Percentiles rank a stretch among this genome's conserved stretches.
Evolutionary conservation across 2,113 vertebrate genomes (phyloP).

Genomic region (Rallus limicola): DNA sequence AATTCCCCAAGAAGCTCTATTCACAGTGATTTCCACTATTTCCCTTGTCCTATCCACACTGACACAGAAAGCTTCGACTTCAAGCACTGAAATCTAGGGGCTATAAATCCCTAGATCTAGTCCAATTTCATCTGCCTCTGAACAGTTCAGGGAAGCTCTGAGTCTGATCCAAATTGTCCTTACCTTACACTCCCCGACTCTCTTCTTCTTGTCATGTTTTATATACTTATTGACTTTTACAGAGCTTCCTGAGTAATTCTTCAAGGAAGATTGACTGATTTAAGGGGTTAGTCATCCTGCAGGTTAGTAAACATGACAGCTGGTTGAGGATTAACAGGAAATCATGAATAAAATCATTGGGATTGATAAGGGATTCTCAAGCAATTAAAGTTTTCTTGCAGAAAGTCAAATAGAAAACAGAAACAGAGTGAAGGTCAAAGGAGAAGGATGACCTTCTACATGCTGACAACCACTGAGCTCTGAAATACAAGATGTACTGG

Average conservation of each 20-base stretch:
- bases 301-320: constrained; percentile 67
- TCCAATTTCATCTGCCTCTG: constrained; percentile 22
- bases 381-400: constrained; percentile 46
- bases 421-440: constrained; percentile 17
- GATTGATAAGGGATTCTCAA: constrained; percentile 57
- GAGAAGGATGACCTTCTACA: not conserved
- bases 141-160: not conserved
- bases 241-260: constrained; percentile 42
- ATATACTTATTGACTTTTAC: constrained; percentile 52
- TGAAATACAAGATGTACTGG: not conserved
- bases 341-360: constrained; percentile 57
- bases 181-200: not conserved
- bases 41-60: not conserved
- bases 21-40: not conserved
- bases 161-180: constrained; percentile 13
- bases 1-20: not conserved
- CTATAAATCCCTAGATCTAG: constrained; percentile 9
- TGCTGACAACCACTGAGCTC: not conserved
- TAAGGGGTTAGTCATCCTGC: constrained; percentile 17
- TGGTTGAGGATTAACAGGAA: constrained; percentile 68
- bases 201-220: constrained; percentile 19
- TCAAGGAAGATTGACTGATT: constrained; percentile 45
- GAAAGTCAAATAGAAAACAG: not conserved
- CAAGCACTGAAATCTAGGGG: not conserved
- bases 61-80: not conserved